Conservation (phyloP, 2,797 vertebrate genomes). For the Vireo griseus region DNA sequence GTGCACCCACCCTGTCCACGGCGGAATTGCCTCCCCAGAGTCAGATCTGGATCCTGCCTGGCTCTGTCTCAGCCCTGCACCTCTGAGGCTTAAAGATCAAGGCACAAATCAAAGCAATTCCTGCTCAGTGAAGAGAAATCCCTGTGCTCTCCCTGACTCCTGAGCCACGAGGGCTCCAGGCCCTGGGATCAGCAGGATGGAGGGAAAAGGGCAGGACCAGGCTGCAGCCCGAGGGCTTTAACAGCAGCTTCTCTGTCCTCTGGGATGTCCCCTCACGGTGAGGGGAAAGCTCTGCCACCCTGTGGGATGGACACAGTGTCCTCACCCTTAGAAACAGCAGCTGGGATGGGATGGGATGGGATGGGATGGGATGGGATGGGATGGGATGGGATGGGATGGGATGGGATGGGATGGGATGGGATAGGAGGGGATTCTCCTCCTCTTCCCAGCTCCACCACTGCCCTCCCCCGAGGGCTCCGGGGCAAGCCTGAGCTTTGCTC, state of each 20-base stretch:
- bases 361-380: background rate
- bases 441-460: background rate
- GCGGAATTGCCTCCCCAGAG: background rate
- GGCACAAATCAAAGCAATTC: background rate
- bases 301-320: background rate
- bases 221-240: background rate
- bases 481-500: background rate
- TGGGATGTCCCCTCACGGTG: fast-evolving
- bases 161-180: background rate
- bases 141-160: fast-evolving
- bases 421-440: background rate
- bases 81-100: background rate
- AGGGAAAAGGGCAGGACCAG: background rate
- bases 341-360: background rate
- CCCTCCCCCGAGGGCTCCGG: constrained; percentile 41
- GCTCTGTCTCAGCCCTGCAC: background rate
- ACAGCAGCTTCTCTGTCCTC: background rate
- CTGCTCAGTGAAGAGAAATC: background rate
- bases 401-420: background rate
- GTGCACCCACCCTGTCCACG: fast-evolving
- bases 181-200: background rate
- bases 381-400: background rate
- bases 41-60: background rate
- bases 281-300: background rate
- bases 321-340: background rate